Evolutionary conservation across 2,888 invertebrate genomes (phyloP), one percentile per base, ranked within the genome.

Genomic region (Philereme transversata): DNA sequence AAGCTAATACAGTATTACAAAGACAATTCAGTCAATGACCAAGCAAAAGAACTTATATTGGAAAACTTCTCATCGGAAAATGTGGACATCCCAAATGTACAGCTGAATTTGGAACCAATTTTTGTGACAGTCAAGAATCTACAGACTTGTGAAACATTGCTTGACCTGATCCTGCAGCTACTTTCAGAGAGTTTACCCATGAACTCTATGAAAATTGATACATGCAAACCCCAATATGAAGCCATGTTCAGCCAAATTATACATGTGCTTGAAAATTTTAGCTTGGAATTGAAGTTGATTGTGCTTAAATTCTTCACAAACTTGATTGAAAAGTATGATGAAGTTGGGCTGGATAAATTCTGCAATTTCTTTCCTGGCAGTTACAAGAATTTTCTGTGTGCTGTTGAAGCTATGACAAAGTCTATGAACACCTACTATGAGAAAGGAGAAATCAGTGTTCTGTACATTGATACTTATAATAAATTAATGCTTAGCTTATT

Each of bases 31-130:
- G 51, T 62, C 51, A 72, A 70, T 40, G 63, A 70, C 11, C 51
- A 67, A 33, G 47, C 65, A 10, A 68, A 63, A 58, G 72, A 73
- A 65, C 46, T 89, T 9, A 60, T 77, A 40, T 67, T 94, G 54
- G 76, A 92, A 62, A 82, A 93, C 57, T 94, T 94, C 74, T 75
- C 81, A 56, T 87, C 93, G 22, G 81, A 87, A 63, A 78, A 87
- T 71, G 81, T 87, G 62, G 71, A 78, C 36, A 79, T 87, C 62
- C 83, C 86, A 9, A 81, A 87, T 78, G 79, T 84, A 3, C 79
- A 89, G 59, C 74, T 93, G 1, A 82, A 91, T 66, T 82, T 93
- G 48, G 82, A 85, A 52, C 86, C 90, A 40, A 89, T 92, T 60
- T 83, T 78, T 79, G 88, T 92, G 1, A 74, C 72, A 63, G 79